A percentile compares a stretch with the other conserved stretches of the same genome.
These are phyloP conservation scores for Tyrophagus putrescentiae DNA, from an alignment of 1,140 invertebrate genomes.

Conservation along the genomic window DNA sequence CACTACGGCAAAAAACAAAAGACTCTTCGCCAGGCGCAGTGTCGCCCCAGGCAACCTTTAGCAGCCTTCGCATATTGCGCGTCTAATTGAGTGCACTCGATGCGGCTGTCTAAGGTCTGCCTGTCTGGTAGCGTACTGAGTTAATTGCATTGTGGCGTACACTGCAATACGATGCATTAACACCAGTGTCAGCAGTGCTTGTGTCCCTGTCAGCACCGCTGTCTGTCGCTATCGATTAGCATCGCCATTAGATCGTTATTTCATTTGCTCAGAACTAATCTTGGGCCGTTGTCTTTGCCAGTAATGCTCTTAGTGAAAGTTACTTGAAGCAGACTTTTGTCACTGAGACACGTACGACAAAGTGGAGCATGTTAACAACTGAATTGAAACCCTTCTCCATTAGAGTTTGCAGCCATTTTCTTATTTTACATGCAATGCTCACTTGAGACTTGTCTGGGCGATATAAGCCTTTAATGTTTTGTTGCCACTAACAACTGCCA, in stretches of 20 bases:
- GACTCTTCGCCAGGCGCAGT: no score
- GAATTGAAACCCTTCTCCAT: not conserved
- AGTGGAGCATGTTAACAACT: no score
- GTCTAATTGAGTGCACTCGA: no score
- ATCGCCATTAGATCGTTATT: conserved; percentile 1
- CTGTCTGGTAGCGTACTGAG: no score
- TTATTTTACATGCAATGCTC: conserved; percentile 11
- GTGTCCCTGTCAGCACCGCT: not conserved
- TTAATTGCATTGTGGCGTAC: not conserved
- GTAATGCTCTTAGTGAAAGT: no score
- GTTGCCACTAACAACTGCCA: not conserved
- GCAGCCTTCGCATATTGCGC: no score
- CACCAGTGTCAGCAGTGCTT: not conserved
- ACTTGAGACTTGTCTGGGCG: conserved; percentile 1
- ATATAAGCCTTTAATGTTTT: not conserved
- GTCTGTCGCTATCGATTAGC: not conserved
- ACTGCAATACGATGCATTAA: not conserved
- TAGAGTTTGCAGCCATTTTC: not conserved
- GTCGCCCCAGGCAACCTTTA: no score
- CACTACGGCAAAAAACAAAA: no score
- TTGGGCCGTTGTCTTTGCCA: no score
- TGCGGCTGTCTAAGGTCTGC: no score
- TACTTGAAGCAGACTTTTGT: no score
- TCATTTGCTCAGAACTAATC: not conserved
- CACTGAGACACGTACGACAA: no score